A percentile compares a stretch with the other conserved stretches of the same genome.
Evolutionary conservation across 2,113 vertebrate species (phyloP).

Genomic region (Saccopteryx bilineata): DNA sequence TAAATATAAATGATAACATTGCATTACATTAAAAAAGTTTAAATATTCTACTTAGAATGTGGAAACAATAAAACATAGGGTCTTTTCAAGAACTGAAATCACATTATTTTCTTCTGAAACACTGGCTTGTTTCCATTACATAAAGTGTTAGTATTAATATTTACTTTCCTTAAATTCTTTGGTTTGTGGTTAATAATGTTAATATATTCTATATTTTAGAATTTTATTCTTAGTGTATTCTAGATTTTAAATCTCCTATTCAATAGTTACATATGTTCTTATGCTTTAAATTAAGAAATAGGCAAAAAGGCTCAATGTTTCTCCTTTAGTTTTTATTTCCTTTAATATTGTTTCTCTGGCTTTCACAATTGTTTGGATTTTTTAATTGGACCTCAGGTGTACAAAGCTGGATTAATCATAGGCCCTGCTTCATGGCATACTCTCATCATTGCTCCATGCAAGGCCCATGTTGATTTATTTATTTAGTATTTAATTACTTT

Average conservation of each 20-base stretch:
- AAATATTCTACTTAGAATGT: slow-evolving; percentile 49
- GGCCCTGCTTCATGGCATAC: slow-evolving; percentile 55
- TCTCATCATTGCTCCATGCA: slow-evolving; percentile 57
- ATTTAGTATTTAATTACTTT: slow-evolving; percentile 71
- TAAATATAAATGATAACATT: slow-evolving; percentile 48
- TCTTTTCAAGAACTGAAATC: slow-evolving; percentile 64
- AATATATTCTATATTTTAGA: slow-evolving; percentile 45
- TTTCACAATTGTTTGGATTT: slow-evolving; percentile 42
- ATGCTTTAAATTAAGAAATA: slow-evolving; percentile 42
- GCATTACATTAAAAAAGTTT: slow-evolving; percentile 43
- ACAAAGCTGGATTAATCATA: slow-evolving; percentile 67
- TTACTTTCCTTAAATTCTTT: slow-evolving; percentile 69
- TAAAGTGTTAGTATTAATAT: slow-evolving; percentile 70
- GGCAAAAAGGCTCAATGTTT: slow-evolving; percentile 4
- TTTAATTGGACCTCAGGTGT: slow-evolving; percentile 59
- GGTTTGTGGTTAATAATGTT: slow-evolving; percentile 64
- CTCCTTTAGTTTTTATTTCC: slow-evolving; percentile 52
- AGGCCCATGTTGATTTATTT: slow-evolving; percentile 61
- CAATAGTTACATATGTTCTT: slow-evolving; percentile 45
- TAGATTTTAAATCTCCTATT: slow-evolving; percentile 59
- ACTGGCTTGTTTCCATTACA: slow-evolving; percentile 65
- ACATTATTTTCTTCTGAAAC: slow-evolving; percentile 64
- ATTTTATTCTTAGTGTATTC: slow-evolving; percentile 46
- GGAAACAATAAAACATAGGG: slow-evolving; percentile 28
- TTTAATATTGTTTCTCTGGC: slow-evolving; percentile 65